Base-by-base conservation (phyloP, 2,888 invertebrate species). In the Drosophila neoperkinsi region DNA sequence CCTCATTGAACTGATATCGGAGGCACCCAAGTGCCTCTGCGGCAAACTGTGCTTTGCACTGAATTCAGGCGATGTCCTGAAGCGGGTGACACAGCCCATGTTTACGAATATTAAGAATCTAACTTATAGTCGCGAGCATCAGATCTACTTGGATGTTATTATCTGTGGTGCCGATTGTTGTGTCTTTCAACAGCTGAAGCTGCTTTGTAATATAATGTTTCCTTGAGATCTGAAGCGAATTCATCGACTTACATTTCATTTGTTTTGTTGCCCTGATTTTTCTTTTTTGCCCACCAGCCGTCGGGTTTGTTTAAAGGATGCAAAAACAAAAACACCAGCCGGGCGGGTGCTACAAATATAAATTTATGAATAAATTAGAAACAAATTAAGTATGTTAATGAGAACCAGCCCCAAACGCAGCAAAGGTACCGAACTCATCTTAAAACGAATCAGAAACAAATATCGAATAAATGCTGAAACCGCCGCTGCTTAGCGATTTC, bases 101-200 rank as follows among this genome's bases (percentile, higher is more conserved):
- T 89, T 93, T 60, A 84, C 84, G 25, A 91, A 92, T 69, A 86
- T 93, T 25, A 93, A 92, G 55, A 81, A 91, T 65, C 82, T 93
- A 1, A 87, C 91, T 0, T 92, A 92, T 36, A 93, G 92, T 67
- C 88, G 93, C 10, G 92, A 92, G 81, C 92, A 91, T 68, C 80
- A 92, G 56, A 93, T 93, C 49, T 93, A 93, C 72, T 88, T 90
- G 1, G 93, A 93, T 71, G 87, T 92, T 21, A 91, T 93, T 25
- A 71, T 93, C 31, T 93, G 93, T 52, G 91, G 93, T 18, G 59
- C 82, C 1, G 79, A 71, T 16, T 93, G 93, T 58, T 81, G 72
- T 55, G 83, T 82, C 21, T 74, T 63, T 6, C 59, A 57, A 31
- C 71, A 72, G 41, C 31, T 84, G 3, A 79, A 63, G 34, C n/a